Conservation (phyloP, 2,797 vertebrate species). For the Odontamblyopus rebecca region DNA sequence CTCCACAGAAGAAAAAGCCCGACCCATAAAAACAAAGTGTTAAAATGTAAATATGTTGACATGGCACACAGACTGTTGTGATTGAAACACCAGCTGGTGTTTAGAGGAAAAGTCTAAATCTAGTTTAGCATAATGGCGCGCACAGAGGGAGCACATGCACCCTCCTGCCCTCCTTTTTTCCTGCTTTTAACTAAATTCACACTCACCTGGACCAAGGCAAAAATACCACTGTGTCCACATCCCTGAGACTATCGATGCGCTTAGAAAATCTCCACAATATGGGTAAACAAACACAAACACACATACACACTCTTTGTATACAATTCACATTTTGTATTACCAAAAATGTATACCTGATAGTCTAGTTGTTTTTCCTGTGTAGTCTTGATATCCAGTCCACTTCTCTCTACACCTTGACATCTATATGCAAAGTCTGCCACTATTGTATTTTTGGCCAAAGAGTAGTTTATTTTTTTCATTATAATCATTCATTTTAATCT, state of each 20-base stretch:
- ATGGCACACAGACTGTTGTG: constrained; percentile 66
- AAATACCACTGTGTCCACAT: background rate
- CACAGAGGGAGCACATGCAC: constrained; percentile 49
- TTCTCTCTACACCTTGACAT: too few relatives aligned
- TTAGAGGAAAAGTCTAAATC: constrained; percentile 69
- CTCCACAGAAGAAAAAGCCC: constrained; percentile 24
- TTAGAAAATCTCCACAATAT: background rate
- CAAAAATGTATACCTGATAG: background rate
- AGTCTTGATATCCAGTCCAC: too few relatives aligned
- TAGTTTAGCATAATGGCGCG: constrained; percentile 67
- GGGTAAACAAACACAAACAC: background rate
- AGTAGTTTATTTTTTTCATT: too few relatives aligned
- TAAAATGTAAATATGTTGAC: constrained; percentile 65
- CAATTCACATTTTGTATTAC: background rate
- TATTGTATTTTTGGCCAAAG: background rate
- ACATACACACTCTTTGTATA: background rate
- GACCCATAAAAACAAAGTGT: constrained; percentile 37
- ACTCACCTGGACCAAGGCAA: too few relatives aligned
- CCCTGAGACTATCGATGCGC: background rate
- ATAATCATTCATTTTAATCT: too few relatives aligned
- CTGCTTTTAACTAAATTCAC: background rate
- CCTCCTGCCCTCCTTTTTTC: constrained; percentile 21
- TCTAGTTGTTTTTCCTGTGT: background rate
- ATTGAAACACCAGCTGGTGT: constrained; percentile 77
- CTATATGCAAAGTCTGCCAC: background rate